A percentile compares a stretch with the other conserved stretches of the same genome.
Evolutionary conservation across 2,797 vertebrate species (phyloP).

Genomic region (Enteromius argenteus): DNA sequence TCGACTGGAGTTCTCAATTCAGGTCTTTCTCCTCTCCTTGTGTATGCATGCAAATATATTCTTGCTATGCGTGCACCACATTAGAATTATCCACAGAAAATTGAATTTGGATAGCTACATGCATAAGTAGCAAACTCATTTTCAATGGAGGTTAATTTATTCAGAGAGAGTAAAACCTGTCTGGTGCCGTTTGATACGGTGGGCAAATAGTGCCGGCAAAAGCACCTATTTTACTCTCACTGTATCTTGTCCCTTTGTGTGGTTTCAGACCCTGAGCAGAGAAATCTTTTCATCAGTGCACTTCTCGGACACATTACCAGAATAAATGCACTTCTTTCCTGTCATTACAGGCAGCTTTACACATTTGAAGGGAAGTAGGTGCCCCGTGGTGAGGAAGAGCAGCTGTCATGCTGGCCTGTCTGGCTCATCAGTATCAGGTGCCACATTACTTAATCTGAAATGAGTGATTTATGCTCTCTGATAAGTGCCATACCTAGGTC

Average conservation of each 20-base stretch:
- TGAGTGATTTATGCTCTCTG: slow-evolving; percentile 48
- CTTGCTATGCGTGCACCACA: slow-evolving; percentile 68
- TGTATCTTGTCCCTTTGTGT: slow-evolving; percentile 43
- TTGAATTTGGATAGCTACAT: slow-evolving; percentile 75
- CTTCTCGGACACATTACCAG: slow-evolving; percentile 63
- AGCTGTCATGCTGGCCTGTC: slow-evolving; percentile 34
- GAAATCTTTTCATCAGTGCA: slow-evolving; percentile 70
- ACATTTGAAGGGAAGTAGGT: slow-evolving; percentile 39
- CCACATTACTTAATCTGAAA: slow-evolving; percentile 48
- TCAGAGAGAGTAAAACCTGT: slow-evolving; percentile 52
- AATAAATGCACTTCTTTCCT: slow-evolving; percentile 67
- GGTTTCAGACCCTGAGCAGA: slow-evolving; percentile 59
- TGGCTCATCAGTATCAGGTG: slow-evolving; percentile 47
- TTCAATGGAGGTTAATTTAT: slow-evolving; percentile 72
- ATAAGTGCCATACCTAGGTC: slow-evolving; percentile 37
- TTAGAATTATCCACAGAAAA: slow-evolving; percentile 77
- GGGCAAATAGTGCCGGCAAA: slow-evolving; percentile 66
- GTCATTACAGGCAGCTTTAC: slow-evolving; percentile 54
- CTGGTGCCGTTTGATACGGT: slow-evolving; percentile 64
- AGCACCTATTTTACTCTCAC: slow-evolving; percentile 50
- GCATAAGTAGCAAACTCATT: slow-evolving; percentile 70
- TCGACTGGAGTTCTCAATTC: slow-evolving; percentile 69
- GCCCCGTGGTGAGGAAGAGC: slow-evolving; percentile 34
- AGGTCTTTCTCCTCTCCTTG: slow-evolving; percentile 63
- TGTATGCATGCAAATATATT: slow-evolving; percentile 67